A percentile compares a stretch with the other conserved stretches of the same genome.
phyloP scores from a whole-genome alignment of 1,140 invertebrate species.

The Periplaneta americana region DNA sequence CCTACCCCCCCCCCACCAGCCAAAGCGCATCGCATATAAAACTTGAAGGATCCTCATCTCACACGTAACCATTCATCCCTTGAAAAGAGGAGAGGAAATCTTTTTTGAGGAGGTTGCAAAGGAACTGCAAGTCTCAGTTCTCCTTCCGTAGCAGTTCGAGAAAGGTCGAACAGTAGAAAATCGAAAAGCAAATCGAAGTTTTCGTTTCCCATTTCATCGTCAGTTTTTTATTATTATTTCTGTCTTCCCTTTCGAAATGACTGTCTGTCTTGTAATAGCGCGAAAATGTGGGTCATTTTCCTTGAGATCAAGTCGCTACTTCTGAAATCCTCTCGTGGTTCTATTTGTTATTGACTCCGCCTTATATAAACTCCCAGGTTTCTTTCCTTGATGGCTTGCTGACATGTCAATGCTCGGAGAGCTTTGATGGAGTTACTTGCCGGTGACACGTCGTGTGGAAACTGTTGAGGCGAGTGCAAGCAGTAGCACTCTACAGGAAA shows the following conservation, averaged over 20 bases:
- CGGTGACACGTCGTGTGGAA: background rate
- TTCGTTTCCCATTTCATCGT: background rate
- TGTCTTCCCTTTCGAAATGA: background rate
- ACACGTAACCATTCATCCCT: background rate
- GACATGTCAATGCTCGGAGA: background rate
- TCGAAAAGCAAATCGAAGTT: background rate
- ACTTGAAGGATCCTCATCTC: background rate
- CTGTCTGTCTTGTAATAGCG: background rate
- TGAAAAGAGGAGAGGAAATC: background rate
- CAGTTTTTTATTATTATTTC: background rate
- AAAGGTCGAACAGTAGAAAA: background rate
- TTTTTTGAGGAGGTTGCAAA: background rate
- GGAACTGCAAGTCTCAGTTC: background rate
- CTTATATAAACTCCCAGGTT: background rate
- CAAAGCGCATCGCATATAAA: background rate
- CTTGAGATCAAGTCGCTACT: background rate
- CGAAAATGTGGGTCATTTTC: background rate
- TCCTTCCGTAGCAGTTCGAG: background rate
- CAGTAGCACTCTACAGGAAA: no score
- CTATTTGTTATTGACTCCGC: background rate
- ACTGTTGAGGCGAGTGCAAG: background rate
- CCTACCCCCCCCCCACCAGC: no score
- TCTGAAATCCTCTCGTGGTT: background rate
- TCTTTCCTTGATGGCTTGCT: background rate
- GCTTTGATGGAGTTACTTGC: background rate